A percentile compares a stretch with the other conserved stretches of the same genome.
phyloP scores from a whole-genome alignment of 2,113 vertebrate genomes.

The Thermophis baileyi region DNA sequence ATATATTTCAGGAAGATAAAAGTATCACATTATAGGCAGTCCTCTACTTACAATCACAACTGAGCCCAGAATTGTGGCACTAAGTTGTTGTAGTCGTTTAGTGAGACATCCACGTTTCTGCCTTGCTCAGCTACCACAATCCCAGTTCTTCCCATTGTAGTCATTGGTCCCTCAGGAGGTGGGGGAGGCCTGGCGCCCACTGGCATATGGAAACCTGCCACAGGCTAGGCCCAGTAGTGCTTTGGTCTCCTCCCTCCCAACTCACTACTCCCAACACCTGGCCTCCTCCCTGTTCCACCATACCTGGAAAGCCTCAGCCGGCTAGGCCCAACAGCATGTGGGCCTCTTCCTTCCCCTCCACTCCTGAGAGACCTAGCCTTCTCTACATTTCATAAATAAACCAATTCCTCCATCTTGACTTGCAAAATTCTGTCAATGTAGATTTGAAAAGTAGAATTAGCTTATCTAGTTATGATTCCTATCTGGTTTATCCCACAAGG shows the following conservation, averaged over 20 bases:
- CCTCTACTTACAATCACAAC: too few species aligned
- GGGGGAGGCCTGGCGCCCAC: not conserved
- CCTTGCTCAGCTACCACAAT: too few species aligned
- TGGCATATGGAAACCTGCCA: not conserved
- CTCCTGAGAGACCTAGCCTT: not conserved
- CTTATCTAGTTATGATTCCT: not conserved
- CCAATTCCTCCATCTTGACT: not conserved
- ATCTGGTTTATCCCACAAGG: not conserved
- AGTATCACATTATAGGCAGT: not conserved
- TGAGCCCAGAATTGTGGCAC: too few species aligned
- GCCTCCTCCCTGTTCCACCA: not conserved
- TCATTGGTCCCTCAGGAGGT: not conserved
- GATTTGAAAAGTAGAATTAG: not conserved
- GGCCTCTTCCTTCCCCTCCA: not conserved
- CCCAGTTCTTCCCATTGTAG: too few species aligned
- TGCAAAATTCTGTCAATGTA: not conserved
- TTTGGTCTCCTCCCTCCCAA: not conserved
- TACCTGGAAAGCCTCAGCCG: not conserved
- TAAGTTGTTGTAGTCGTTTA: too few species aligned
- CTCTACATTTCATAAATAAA: not conserved
- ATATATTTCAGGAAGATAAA: slow-evolving; percentile 26
- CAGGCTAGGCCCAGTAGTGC: not conserved
- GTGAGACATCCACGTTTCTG: too few species aligned
- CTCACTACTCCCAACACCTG: not conserved
- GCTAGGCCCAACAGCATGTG: not conserved